A percentile compares a stretch with the other conserved stretches of the same genome.
phyloP scores from a whole-genome alignment of 2,888 invertebrate species.

The Pyralis farinalis region DNA sequence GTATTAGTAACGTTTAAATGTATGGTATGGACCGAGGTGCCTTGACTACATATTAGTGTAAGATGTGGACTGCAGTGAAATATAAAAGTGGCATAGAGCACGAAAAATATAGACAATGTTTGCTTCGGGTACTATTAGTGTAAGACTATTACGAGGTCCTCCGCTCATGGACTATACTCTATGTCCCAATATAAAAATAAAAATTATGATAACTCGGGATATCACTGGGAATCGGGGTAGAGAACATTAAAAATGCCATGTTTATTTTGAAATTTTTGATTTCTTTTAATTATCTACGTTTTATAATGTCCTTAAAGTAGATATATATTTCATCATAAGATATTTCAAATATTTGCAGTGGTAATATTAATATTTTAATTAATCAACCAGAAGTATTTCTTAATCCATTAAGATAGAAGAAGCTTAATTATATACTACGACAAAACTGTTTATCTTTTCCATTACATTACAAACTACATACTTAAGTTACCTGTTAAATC shows the following conservation, averaged over 20 bases:
- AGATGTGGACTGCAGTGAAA: not conserved
- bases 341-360: conserved; percentile 82
- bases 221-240: conserved; percentile 41
- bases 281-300: conserved; percentile 82
- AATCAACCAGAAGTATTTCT: conserved; percentile 80
- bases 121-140: conserved; percentile 36
- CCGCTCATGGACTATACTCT: conserved; percentile 17
- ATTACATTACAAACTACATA: conserved; percentile 80
- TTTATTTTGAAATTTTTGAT: conserved; percentile 79
- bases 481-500: conserved; percentile 79
- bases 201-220: conserved; percentile 65
- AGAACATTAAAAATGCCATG: conserved; percentile 77
- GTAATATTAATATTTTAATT: conserved; percentile 81
- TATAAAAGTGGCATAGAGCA: not conserved
- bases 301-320: conserved; percentile 82
- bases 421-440: conserved; percentile 82
- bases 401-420: conserved; percentile 80
- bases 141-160: conserved; percentile 52
- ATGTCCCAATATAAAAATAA: conserved; percentile 63
- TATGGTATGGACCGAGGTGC: too few relatives aligned
- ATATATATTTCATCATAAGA: conserved; percentile 82
- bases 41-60: too few relatives aligned
- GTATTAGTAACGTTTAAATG: too few relatives aligned
- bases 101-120: conserved; percentile 7
- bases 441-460: conserved; percentile 73